Base-by-base conservation (phyloP, 2,888 invertebrate species). In the Acronicta leporina region DNA sequence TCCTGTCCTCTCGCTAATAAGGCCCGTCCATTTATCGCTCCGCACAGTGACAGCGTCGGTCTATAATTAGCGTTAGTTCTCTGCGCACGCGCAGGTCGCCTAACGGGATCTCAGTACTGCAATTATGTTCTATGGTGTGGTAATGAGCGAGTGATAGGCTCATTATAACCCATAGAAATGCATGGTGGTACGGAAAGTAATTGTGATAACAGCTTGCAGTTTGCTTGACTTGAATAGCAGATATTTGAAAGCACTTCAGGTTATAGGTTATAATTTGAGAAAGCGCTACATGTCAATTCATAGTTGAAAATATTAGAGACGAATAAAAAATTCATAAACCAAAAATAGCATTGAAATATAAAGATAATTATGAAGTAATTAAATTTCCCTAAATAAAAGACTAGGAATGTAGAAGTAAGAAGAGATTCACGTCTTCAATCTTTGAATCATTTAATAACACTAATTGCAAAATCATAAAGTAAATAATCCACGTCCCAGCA, bases 51-150 rank as follows among this genome's bases (percentile, higher is more conserved):
- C 63, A 72, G 63, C 53, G 11, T 14, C 55, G 49, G 62, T 62
- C 73, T 65, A 66, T 77, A 81, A 83, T 83, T 81, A 80, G 70
- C 77, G 68, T 66, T 67, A 52, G 65, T 58, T 68, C 62, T 50
- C 72, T 41, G 69, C 77, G 73, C 76, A 73, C 68, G 79, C 78
- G 75, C 77, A 80, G 65, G 71, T 68, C 77, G 43, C 47, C 45
- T 82, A 82, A 79, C 83, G 82, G 82, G 47, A 67, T 48, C 33
- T 16, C 55, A 55, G 61, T 63, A 68, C 65, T 63, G 77, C 74
- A 76, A 79, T 77, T 79, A 79, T 77, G 47, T 62, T 79, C 67
- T 76, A 79, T 79, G 48, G 73, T 50, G 63, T 65, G 70, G 61
- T 77, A 76, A 79, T 79, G 73, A 76, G 69, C 44, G 63, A 68